Evolutionary conservation across 2,888 invertebrate species (phyloP), one percentile per base, ranked within the genome.

Genomic region (Elgonia sp.): DNA sequence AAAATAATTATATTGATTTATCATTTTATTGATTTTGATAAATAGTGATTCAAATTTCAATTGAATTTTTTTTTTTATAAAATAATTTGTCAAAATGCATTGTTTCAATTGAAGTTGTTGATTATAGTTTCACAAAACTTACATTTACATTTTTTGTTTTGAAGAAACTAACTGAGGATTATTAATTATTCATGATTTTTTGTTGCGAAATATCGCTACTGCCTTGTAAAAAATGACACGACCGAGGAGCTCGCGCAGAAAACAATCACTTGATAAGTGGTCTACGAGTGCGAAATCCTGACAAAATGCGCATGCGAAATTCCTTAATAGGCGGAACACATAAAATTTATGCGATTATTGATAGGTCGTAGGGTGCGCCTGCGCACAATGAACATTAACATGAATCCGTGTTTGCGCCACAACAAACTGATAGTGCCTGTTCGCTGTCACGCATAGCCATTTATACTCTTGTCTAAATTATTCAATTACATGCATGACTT

Each of bases 361-460:
- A 88, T 89, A 89, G 88, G 89, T 89, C 86, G 89, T 76, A 89
- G 87, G 87, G 89, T 87, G 89, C 89, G 88, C 83, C 86, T 89
- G 88, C 89, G 88, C 80, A 80, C 87, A 82, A 86, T 87, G 69
- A 65, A 53, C 84, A 72, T 88, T 83, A 88, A 80, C 77, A 81
- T 80, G 81, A 85, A 87, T 85, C 76, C 84, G 86, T 86, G 86
- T 88, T 88, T 88, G 87, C 88, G 87, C 85, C 76, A 81, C 70
- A 81, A 76, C 83, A 77, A 89, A 87, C 77, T 76, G 69, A 87
- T 88, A 85, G 84, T 81, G 86, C 84, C 81, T 79, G 83, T 75
- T 83, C 46, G 55, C 40, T 69, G 79, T 76, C 73, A 70, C 60
- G 62, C 18, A 67, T 18, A 67, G 65, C 63, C 65, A 84, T 88